Evolutionary conservation across 2,888 invertebrate genomes (phyloP), one percentile per base, ranked within the genome.

Genomic region (Pammene aurita): DNA sequence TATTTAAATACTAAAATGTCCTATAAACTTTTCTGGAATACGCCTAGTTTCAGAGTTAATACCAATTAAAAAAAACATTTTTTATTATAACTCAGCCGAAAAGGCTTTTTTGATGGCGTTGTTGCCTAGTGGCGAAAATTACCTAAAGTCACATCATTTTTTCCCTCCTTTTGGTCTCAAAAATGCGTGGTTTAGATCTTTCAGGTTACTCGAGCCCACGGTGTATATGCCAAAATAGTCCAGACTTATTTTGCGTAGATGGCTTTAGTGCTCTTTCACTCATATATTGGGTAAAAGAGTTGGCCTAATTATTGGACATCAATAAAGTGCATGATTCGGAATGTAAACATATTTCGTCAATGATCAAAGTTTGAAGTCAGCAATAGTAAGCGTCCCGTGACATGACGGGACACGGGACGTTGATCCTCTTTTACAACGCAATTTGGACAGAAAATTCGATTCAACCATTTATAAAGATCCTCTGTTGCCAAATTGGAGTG

Each of bases 401-500:
- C 46, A 44, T 44, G 50, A 26, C 26, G 26, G 26, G 26, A 26
- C 26, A 26, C n/a, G n/a, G 14, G 44, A 44, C 58, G 18, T 44
- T 6, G 58, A 66, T 55, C 44, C 42, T 35, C 34, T 35, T 55
- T 18, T 55, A 67, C 48, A 56, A 54, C 52, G 44, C 14, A 56
- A 26, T 14, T 62, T 54, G 14, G n/a, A 35, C 16, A 48, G 16
- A 55, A 62, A 58, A 50, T 13, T 66, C 42, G 26, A 52, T 60
- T 52, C 16, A 48, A 48, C 62, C 61, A 62, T 7, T 61, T 50
- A 48, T 4, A 38, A 68, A 64, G 64, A 46, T 18, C 64, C 57
- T 34, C 9, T 16, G 11, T 48, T 67, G 14, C 50, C 18, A 13
- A 35, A n/a, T 54, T 13, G 13, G 35, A 5, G 35, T 57, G n/a